Conservation (phyloP, 2,113 vertebrate species). For the Microcebus ravelobensis region DNA sequence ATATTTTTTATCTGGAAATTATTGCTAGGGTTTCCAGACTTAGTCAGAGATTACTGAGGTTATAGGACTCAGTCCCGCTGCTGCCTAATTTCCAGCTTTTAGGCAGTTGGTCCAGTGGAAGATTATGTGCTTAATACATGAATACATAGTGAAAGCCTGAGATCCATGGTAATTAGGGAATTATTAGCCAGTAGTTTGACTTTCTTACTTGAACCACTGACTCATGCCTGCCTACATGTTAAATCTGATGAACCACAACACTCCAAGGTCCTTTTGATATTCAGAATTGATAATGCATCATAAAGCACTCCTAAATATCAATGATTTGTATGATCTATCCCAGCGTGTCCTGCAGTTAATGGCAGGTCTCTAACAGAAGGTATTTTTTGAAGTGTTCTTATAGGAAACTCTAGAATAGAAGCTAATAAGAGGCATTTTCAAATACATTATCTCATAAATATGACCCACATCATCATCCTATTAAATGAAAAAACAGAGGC, state of each 20-base stretch:
- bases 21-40: background rate
- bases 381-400: conserved; percentile 18
- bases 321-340: background rate
- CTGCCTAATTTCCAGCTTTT: background rate
- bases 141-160: background rate
- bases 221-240: background rate
- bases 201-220: background rate
- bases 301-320: background rate
- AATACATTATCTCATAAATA: conserved; percentile 10
- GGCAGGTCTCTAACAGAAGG: conserved; percentile 35
- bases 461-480: background rate
- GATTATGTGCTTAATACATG: background rate
- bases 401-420: conserved; percentile 40
- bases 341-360: background rate
- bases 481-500: conserved; percentile 25
- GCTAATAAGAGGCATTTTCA: background rate
- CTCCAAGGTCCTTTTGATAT: background rate
- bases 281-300: background rate
- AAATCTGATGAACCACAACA: background rate
- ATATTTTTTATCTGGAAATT: background rate
- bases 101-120: background rate
- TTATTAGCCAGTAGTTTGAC: background rate
- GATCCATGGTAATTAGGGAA: background rate
- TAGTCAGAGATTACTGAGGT: background rate
- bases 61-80: background rate